Evolutionary conservation across 2,888 invertebrate genomes (phyloP).

Genomic region (Altica lythri): DNA sequence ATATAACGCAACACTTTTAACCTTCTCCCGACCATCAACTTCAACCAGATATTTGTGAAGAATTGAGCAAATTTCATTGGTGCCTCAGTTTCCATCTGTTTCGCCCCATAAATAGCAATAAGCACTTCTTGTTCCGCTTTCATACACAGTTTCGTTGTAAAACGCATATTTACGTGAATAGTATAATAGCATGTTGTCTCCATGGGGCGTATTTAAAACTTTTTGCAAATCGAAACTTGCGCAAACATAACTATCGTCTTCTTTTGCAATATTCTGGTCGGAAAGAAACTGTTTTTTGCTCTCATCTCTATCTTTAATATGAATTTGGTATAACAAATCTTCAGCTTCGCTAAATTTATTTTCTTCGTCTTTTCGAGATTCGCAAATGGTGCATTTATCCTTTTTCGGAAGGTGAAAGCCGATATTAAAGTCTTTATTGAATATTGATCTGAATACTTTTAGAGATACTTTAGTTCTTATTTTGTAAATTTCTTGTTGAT

Average conservation of each 20-base stretch:
- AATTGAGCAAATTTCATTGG: conserved; percentile 8
- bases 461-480: conserved; percentile 19
- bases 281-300: conserved; percentile 1
- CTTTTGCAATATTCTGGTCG: conserved; percentile 6
- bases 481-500: conserved; percentile 20
- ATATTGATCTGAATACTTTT: conserved; percentile 27
- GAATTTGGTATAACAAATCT: conserved; percentile 7
- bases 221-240: conserved; percentile 20
- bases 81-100: conserved; percentile 2
- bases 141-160: conserved; percentile 9
- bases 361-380: conserved; percentile 13
- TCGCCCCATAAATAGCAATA: conserved; percentile 14
- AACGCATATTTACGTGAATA: conserved; percentile 10
- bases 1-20: conserved; percentile 1
- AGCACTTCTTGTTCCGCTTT: conserved; percentile 8
- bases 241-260: conserved; percentile 9
- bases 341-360: neutral
- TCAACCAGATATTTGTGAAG: conserved; percentile 7
- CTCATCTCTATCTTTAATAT: conserved; percentile 5
- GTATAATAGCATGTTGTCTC: conserved; percentile 17
- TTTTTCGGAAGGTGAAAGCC: conserved; percentile 32
- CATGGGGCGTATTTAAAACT: conserved; percentile 7
- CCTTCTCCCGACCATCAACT: neutral
- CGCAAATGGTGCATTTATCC: conserved; percentile 24
- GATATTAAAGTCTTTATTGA: conserved; percentile 29